Percentiles rank a stretch among this genome's conserved stretches.
Conservation (phyloP, 2,797 vertebrate species). For the Mycteria americana region DNA sequence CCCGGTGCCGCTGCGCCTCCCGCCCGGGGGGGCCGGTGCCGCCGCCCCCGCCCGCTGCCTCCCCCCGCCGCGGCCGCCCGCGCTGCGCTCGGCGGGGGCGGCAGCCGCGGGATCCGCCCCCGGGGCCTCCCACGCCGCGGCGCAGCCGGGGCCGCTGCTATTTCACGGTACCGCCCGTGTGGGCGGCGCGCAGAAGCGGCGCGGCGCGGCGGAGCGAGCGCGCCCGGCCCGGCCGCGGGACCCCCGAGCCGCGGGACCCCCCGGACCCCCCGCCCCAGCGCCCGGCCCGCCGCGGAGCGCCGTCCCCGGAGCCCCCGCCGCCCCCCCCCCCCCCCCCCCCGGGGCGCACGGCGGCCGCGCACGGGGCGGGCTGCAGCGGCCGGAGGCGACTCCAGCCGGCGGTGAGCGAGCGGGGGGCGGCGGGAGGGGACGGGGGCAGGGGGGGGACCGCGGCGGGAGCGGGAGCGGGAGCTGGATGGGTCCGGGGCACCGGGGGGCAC, state of each 20-base stretch:
- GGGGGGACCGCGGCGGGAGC: neutral
- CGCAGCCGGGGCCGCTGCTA: conserved; percentile 40
- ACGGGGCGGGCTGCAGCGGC: neutral
- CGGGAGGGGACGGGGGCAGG: neutral
- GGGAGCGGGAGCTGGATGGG: neutral
- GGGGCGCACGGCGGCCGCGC: neutral
- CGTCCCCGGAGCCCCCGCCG: neutral
- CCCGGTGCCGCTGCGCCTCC: neutral
- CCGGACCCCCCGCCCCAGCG: neutral
- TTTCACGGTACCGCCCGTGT: conserved; percentile 53
- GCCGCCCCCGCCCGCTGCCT: neutral
- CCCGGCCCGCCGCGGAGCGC: neutral
- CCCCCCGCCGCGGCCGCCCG: neutral
- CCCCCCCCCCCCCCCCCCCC: neutral
- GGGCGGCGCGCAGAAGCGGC: conserved; percentile 39
- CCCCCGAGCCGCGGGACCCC: neutral
- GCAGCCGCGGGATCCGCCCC: conserved; percentile 31
- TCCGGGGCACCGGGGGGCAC: neutral
- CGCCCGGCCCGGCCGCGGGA: neutral
- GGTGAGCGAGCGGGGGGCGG: conserved; percentile 7
- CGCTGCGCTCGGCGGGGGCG: conserved; percentile 1
- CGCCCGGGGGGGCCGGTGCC: neutral
- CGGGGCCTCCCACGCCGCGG: conserved; percentile 51
- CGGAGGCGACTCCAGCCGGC: neutral
- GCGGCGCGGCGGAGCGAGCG: conserved; percentile 1